Evolutionary conservation across 2,113 vertebrate species (phyloP).

Genomic region (Buteo buteo): DNA sequence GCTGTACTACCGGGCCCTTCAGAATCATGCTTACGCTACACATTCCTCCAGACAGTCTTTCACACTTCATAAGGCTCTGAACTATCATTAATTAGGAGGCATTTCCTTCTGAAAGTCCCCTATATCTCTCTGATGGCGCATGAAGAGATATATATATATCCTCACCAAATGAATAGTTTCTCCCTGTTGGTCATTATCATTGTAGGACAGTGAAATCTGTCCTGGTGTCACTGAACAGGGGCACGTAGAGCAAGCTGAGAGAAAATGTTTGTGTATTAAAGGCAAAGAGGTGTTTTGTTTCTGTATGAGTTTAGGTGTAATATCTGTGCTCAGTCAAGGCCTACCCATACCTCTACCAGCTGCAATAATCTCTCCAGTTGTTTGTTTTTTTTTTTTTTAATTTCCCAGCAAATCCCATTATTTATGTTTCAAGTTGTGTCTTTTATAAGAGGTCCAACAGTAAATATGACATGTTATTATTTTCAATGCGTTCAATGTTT

Average conservation of each 20-base stretch:
- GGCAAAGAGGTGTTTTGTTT: neutral
- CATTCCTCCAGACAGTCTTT: conserved; percentile 44
- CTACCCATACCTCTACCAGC: neutral
- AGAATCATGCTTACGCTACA: conserved; percentile 9
- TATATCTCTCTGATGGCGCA: conserved; percentile 8
- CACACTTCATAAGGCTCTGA: conserved; percentile 46
- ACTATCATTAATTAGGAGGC: conserved; percentile 57
- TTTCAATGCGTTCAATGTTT: conserved; percentile 9
- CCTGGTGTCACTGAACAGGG: neutral
- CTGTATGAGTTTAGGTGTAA: neutral
- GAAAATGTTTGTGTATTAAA: neutral
- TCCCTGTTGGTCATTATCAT: conserved; percentile 34
- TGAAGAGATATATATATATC: conserved; percentile 28
- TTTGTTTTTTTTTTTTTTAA: neutral
- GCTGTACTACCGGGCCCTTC: neutral
- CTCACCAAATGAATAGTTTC: conserved; percentile 14
- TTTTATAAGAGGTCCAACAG: neutral
- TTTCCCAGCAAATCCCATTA: neutral
- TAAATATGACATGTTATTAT: neutral
- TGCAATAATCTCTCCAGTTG: neutral
- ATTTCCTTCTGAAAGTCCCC: conserved; percentile 38
- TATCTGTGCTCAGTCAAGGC: neutral
- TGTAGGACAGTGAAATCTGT: conserved; percentile 7
- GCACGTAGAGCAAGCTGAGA: neutral
- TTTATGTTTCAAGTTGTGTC: neutral